A percentile compares a stretch with the other conserved stretches of the same genome.
These are phyloP conservation scores for Linnaemya tessellans DNA, from an alignment of 2,888 invertebrate genomes.

Conservation along the genomic window DNA sequence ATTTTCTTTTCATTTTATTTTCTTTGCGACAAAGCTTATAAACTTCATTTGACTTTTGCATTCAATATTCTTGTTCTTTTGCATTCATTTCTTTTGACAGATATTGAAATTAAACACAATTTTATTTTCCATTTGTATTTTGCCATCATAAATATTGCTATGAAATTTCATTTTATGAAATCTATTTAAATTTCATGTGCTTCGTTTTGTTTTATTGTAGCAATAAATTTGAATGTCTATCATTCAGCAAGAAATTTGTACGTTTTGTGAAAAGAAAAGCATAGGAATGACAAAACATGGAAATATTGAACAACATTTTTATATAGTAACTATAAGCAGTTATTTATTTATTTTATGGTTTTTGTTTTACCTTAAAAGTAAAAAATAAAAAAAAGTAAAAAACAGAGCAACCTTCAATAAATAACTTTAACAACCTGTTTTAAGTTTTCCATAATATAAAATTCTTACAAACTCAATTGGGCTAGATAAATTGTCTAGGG, in stretches of 20 bases:
- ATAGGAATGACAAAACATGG: background rate
- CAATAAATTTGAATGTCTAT: slow-evolving; percentile 56
- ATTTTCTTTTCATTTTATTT: background rate
- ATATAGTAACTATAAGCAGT: background rate
- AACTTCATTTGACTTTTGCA: slow-evolving; percentile 8
- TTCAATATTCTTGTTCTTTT: background rate
- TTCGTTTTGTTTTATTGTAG: slow-evolving; percentile 48
- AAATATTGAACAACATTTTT: slow-evolving; percentile 17
- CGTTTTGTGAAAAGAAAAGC: background rate
- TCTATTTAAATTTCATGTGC: slow-evolving; percentile 27
- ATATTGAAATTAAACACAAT: slow-evolving; percentile 14
- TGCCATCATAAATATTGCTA: slow-evolving; percentile 39
- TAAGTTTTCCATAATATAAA: background rate
- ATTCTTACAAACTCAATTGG: background rate
- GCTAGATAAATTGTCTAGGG: background rate
- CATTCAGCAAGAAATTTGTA: slow-evolving; percentile 26
- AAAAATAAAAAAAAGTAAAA: background rate
- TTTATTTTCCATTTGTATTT: slow-evolving; percentile 14
- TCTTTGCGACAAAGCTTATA: background rate
- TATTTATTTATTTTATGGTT: slow-evolving; percentile 23
- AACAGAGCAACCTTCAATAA: background rate
- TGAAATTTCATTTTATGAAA: slow-evolving; percentile 16
- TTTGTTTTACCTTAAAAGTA: background rate
- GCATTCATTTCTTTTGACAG: slow-evolving; percentile 30
- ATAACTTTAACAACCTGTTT: background rate